Conservation (phyloP, 2,113 vertebrate species). For the Mastomys natalensis region DNA sequence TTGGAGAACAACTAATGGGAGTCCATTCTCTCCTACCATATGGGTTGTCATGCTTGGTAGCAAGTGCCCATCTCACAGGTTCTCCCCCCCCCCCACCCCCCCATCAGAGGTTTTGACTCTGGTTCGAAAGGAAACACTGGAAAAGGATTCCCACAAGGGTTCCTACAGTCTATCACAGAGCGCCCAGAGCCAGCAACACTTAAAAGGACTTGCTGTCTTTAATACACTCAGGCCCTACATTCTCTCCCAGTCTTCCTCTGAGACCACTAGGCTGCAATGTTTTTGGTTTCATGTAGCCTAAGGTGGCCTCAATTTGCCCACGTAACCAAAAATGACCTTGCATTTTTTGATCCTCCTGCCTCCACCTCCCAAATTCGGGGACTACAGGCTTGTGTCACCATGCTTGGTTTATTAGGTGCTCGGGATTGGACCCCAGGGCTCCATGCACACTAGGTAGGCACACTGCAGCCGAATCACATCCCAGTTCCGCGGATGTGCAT, state of each 20-base stretch:
- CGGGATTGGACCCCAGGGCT: background rate
- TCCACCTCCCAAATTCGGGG: background rate
- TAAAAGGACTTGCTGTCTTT: background rate
- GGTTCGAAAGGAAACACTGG: background rate
- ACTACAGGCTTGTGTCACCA: background rate
- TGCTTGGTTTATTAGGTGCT: background rate
- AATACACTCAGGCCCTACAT: background rate
- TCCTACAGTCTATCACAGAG: background rate
- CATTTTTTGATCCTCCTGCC: background rate
- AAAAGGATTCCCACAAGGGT: background rate
- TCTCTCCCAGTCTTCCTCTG: background rate
- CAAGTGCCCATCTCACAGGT: background rate
- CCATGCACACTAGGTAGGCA: background rate
- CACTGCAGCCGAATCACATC: background rate
- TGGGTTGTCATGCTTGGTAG: background rate
- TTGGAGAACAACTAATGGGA: background rate
- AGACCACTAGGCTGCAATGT: background rate
- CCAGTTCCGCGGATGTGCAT: background rate
- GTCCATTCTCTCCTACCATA: background rate
- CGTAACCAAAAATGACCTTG: background rate
- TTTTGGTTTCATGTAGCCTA: background rate
- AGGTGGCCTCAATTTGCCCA: background rate
- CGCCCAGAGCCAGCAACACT: background rate
- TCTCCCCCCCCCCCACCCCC: background rate
- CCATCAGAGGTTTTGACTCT: background rate